A percentile compares a stretch with the other conserved stretches of the same genome.
Conservation (phyloP, 1,140 invertebrate genomes). For the Lucilia cuprina region DNA sequence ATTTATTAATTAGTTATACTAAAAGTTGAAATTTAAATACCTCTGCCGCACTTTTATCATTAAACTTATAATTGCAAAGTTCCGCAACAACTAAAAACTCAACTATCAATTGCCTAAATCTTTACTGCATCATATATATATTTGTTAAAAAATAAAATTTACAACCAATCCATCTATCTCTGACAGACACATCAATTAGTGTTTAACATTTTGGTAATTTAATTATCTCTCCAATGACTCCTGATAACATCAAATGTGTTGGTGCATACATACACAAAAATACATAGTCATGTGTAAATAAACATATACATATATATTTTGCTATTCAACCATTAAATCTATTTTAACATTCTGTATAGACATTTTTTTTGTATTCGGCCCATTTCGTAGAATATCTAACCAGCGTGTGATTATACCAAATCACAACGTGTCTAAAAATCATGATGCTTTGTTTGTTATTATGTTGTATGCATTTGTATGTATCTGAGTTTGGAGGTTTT, state of each 20-base stretch:
- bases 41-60: too few species aligned
- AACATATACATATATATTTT: too few species aligned
- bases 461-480: background rate
- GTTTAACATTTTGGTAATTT: background rate
- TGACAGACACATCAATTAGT: background rate
- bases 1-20: too few species aligned
- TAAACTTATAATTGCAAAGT: too few species aligned
- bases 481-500: background rate
- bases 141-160: background rate
- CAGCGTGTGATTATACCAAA: background rate
- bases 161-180: background rate
- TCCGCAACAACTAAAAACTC: too few species aligned
- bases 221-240: background rate
- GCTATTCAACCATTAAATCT: too few species aligned
- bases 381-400: background rate
- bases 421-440: background rate
- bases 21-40: too few species aligned
- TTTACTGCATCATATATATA: too few species aligned
- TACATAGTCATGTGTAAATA: too few species aligned
- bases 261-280: background rate
- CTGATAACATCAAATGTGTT: background rate
- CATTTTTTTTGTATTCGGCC: background rate
- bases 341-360: background rate
- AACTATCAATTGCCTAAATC: too few species aligned
- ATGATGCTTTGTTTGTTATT: too few species aligned